Base-by-base conservation (phyloP, 1,140 invertebrate genomes). In the Littorina saxatilis region DNA sequence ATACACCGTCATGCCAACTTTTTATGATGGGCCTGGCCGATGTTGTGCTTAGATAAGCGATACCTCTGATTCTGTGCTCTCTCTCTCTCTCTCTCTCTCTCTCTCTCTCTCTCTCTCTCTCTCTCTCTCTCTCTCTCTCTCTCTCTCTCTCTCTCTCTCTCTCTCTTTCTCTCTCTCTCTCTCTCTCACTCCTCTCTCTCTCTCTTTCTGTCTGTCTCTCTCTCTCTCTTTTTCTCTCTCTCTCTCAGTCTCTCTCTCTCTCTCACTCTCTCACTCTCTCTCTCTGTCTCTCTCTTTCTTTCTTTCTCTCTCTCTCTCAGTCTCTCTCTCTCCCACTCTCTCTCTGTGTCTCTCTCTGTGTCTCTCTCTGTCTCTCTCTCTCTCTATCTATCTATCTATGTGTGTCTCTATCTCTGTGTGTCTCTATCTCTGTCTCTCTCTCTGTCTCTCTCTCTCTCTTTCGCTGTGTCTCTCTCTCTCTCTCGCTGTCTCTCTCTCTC, bases 191-290 rank as follows among this genome's bases (percentile, higher is more conserved):
- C 29, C 20, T 11, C 37, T 39, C n/a, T n/a, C n/a, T n/a, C n/a
- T n/a, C n/a, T n/a, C n/a, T n/a, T n/a, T n/a, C n/a, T n/a, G n/a
- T n/a, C 13, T 23, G 39, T 73, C 23, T 27, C 23, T 52, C 40
- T 47, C 4, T 68, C 47, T 76, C 74, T 76, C 74, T 76, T 43
- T 76, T 43, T 50, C 74, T 76, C 74, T 76, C 74, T 76, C 74
- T 76, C 73, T 82, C 73, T 82, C 61, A 40, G 27, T 78, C 52
- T 82, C 47, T 50, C 50, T 35, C 66, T 52, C 40, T 55, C 1
- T 72, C 66, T 72, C 43, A 78, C 73, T 82, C 81, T 79, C 50
- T 72, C 74, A n/a, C 37, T 77, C 50, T 79, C 58, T 43, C 39
- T 73, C 39, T 73, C 39, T 73, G 5, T 73, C 39, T 35, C 27